phyloP scores from a whole-genome alignment of 2,797 vertebrate species.

The Denticeps clupeoides region DNA sequence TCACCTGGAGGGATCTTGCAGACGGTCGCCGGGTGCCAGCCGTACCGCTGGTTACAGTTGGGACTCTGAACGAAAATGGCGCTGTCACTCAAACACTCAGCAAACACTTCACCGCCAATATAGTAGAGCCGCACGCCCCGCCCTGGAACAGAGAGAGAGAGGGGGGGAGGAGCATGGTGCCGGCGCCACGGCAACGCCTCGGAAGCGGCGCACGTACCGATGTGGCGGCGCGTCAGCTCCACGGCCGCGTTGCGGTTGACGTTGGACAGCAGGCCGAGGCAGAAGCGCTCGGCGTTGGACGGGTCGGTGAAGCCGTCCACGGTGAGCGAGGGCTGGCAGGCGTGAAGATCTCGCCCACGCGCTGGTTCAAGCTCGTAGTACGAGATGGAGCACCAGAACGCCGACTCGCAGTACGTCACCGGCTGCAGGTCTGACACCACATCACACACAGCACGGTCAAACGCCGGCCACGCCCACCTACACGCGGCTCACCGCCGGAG shows the following conservation, averaged over 20 bases:
- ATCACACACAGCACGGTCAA: neutral
- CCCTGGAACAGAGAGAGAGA: too few relatives aligned
- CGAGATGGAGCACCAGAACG: conserved; percentile 98
- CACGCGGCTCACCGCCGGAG: neutral
- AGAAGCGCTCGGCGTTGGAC: conserved; percentile 96
- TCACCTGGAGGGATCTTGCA: conserved; percentile 66
- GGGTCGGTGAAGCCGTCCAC: conserved; percentile 98
- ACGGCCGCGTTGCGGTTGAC: conserved; percentile 92
- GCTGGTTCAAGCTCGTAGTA: conserved; percentile 98
- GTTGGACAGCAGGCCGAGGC: conserved; percentile 87
- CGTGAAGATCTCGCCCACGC: conserved; percentile 97
- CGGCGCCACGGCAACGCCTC: too few relatives aligned
- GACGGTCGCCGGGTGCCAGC: conserved; percentile 95
- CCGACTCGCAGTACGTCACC: conserved; percentile 94
- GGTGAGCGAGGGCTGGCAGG: conserved; percentile 92
- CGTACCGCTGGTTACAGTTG: conserved; percentile 97
- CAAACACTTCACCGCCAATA: conserved; percentile 96
- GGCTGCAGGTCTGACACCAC: conserved; percentile 76
- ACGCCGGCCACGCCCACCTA: neutral
- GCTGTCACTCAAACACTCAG: conserved; percentile 95
- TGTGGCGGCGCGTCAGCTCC: conserved; percentile 87
- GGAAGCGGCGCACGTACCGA: conserved; percentile 56
- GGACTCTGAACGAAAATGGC: conserved; percentile 98
- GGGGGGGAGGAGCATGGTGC: too few relatives aligned
- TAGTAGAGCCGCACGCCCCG: conserved; percentile 92